Conservation (phyloP, 92 coral and sea anemone genomes). For the Palythoa grandiflora region DNA sequence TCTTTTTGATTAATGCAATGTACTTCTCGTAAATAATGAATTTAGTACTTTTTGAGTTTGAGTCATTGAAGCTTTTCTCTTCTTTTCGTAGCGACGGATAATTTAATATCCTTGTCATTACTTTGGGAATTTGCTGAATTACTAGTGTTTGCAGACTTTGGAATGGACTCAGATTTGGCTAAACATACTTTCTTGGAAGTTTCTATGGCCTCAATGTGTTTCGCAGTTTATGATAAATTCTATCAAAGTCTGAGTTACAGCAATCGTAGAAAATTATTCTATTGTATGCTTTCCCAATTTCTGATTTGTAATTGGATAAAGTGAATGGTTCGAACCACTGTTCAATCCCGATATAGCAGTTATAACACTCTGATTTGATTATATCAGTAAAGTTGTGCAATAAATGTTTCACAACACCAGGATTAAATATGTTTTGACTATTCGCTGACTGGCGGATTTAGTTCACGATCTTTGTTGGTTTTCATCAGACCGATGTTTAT, state of each 20-base stretch:
- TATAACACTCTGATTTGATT: slow-evolving; percentile 31
- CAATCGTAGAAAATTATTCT: slow-evolving; percentile 62
- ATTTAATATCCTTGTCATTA: slow-evolving; percentile 38
- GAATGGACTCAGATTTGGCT: slow-evolving; percentile 40
- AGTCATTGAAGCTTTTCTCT: no score
- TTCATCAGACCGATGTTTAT: no score
- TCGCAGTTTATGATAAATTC: slow-evolving; percentile 42
- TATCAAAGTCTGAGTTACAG: slow-evolving; percentile 49
- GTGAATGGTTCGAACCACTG: slow-evolving; percentile 52
- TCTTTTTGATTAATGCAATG: no score
- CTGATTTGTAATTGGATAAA: slow-evolving; percentile 56
- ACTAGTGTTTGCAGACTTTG: slow-evolving; percentile 16
- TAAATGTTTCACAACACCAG: slow-evolving; percentile 61
- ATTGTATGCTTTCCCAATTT: slow-evolving; percentile 68
- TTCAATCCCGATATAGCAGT: slow-evolving; percentile 68
- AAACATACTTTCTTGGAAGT: slow-evolving; percentile 39
- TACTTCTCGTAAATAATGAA: no score
- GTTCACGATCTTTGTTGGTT: no score
- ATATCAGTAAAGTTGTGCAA: slow-evolving; percentile 66
- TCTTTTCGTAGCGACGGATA: no score
- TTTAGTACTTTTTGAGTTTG: no score
- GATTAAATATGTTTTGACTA: slow-evolving; percentile 55
- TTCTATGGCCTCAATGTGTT: slow-evolving; percentile 37
- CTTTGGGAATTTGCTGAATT: slow-evolving; percentile 27
- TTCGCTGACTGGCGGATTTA: slow-evolving; percentile 25